Conservation (phyloP, 2,797 vertebrate species). For the Decapterus maruadsi region DNA sequence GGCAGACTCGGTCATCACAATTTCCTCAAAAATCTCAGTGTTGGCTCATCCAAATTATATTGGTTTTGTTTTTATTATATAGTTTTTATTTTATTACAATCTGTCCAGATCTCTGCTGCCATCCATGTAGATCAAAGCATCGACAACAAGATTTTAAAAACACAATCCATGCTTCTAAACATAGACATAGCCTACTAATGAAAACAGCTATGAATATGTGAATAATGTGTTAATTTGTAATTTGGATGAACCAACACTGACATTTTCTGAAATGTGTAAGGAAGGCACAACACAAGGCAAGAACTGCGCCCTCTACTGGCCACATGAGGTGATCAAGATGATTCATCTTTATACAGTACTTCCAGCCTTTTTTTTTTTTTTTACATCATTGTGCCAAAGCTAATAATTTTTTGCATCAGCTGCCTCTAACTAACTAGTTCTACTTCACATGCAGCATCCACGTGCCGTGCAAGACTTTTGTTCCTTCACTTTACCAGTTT, state of each 20-base stretch:
- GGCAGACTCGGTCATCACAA: not conserved
- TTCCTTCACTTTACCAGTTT: not conserved
- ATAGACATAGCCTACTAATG: not conserved
- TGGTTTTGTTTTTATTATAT: too few species aligned
- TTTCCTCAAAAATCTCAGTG: not conserved
- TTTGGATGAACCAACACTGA: not conserved
- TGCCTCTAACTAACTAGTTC: not conserved
- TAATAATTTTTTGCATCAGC: conserved; percentile 2
- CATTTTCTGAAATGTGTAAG: not conserved
- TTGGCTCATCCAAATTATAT: not conserved
- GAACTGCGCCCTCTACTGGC: conserved; percentile 3
- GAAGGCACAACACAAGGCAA: not conserved
- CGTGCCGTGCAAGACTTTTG: conserved; percentile 22
- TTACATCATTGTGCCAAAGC: conserved; percentile 22
- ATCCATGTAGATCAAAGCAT: not conserved
- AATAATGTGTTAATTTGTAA: not conserved
- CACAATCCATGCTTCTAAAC: too few species aligned
- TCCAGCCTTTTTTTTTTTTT: not conserved
- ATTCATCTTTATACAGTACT: not conserved
- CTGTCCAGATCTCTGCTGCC: not conserved
- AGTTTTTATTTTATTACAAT: not conserved
- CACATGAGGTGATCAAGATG: not conserved
- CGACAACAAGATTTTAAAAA: not conserved
- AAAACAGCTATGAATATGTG: not conserved
- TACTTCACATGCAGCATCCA: conserved; percentile 45